phyloP scores from a whole-genome alignment of 2,797 vertebrate species.

The Scomberomorus guttatus region DNA sequence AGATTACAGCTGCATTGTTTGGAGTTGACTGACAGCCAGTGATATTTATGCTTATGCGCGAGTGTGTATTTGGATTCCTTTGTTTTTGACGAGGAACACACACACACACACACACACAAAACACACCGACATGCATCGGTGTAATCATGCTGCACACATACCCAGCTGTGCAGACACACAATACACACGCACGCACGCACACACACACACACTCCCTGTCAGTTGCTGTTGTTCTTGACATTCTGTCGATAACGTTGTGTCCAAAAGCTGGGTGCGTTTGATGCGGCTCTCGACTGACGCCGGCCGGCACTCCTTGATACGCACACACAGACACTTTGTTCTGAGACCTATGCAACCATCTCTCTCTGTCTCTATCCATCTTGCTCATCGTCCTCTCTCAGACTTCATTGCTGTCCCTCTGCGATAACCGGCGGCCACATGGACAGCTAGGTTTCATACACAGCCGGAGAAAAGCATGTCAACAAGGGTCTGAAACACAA shows the following conservation, averaged over 20 bases:
- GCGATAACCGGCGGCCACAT: conserved; percentile 71
- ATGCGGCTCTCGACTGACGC: conserved; percentile 70
- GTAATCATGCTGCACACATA: conserved; percentile 47
- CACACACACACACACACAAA: conserved; percentile 28
- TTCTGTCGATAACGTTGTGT: conserved; percentile 84
- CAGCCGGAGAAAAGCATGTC: conserved; percentile 37
- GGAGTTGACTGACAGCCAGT: conserved; percentile 81
- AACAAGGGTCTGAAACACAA: conserved; percentile 23
- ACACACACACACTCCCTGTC: conserved; percentile 52
- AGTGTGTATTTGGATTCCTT: conserved; percentile 74
- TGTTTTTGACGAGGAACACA: conserved; percentile 67
- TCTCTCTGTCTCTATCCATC: conserved; percentile 45
- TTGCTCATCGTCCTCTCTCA: conserved; percentile 40
- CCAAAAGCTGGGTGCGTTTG: conserved; percentile 77
- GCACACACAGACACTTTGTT: conserved; percentile 70
- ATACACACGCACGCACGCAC: conserved; percentile 29
- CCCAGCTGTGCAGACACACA: conserved; percentile 35
- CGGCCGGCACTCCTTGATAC: conserved; percentile 72
- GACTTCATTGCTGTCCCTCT: conserved; percentile 65
- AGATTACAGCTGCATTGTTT: conserved; percentile 78
- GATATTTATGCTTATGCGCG: conserved; percentile 72
- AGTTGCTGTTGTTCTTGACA: conserved; percentile 81
- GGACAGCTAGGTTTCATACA: conserved; percentile 56
- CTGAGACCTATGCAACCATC: conserved; percentile 50
- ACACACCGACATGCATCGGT: conserved; percentile 46